Evolutionary conservation across 2,113 vertebrate genomes (phyloP).

Genomic region (Epinephelus moara): DNA sequence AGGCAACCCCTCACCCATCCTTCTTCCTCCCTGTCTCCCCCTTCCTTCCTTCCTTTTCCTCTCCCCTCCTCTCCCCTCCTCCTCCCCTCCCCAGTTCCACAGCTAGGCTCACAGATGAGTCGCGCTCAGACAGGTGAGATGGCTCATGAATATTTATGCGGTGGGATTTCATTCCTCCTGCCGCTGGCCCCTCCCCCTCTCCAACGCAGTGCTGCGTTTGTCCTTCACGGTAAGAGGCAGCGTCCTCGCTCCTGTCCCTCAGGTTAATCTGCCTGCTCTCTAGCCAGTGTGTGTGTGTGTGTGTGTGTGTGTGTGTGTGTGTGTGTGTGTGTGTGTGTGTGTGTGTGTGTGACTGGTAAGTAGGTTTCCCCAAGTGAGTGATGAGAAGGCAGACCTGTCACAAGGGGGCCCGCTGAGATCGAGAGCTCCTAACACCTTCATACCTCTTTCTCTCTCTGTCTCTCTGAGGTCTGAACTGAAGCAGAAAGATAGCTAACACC

Average conservation of each 20-base stretch:
- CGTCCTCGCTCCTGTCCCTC: slow-evolving; percentile 81
- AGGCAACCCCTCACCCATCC: slow-evolving; percentile 77
- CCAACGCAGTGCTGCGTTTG: slow-evolving; percentile 76
- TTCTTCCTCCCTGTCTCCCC: slow-evolving; percentile 51
- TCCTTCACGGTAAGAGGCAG: slow-evolving; percentile 84
- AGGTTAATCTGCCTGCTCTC: slow-evolving; percentile 82
- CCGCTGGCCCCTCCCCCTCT: slow-evolving; percentile 77
- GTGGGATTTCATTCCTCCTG: slow-evolving; percentile 80
- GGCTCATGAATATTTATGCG: slow-evolving; percentile 83
- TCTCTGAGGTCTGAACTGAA: slow-evolving; percentile 49
- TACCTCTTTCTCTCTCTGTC: slow-evolving; percentile 22
- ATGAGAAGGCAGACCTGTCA: slow-evolving; percentile 80
- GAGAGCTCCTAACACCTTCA: slow-evolving; percentile 70
- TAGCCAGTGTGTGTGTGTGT: slow-evolving; percentile 48
- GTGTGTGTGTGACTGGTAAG: slow-evolving; percentile 65
- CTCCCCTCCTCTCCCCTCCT: slow-evolving; percentile 18
- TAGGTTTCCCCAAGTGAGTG: slow-evolving; percentile 78
- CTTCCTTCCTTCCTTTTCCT: slow-evolving; percentile 21
- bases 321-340: slow-evolving; percentile 22
- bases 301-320: slow-evolving; percentile 47
- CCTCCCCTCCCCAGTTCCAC: slow-evolving; percentile 53
- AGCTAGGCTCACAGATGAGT: slow-evolving; percentile 79
- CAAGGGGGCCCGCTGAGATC: slow-evolving; percentile 72
- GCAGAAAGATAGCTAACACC: slow-evolving; percentile 31
- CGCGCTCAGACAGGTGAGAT: slow-evolving; percentile 84